These are phyloP conservation scores for Caenorhabditis inopinata DNA, from an alignment of 1,140 invertebrate genomes.

Conservation along the genomic window DNA sequence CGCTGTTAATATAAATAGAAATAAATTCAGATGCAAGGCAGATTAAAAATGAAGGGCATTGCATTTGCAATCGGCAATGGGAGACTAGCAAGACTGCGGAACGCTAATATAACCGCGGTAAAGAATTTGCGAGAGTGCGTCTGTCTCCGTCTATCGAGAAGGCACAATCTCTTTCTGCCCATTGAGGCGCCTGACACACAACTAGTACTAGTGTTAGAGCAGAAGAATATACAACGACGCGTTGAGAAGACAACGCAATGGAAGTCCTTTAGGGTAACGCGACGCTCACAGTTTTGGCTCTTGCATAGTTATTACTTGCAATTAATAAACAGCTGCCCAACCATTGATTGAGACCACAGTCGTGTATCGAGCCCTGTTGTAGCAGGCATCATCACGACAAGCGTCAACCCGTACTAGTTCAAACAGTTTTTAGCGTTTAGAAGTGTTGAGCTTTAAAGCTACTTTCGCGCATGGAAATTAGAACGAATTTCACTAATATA, in stretches of 20 bases:
- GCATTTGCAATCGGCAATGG: background rate
- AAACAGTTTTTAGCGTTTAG: too few relatives aligned
- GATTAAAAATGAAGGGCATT: background rate
- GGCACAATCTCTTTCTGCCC: background rate
- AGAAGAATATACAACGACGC: constrained; percentile 6
- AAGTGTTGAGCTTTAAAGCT: too few relatives aligned
- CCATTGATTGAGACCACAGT: too few relatives aligned
- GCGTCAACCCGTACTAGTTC: too few relatives aligned
- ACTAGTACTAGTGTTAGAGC: constrained; percentile 11
- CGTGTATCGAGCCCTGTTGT: too few relatives aligned
- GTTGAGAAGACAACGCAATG: background rate
- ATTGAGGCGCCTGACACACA: background rate
- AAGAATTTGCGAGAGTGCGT: constrained; percentile 16
- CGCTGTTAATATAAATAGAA: background rate
- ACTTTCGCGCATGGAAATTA: too few relatives aligned
- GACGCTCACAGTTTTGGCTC: too few relatives aligned
- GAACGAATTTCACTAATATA: too few relatives aligned
- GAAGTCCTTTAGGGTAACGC: background rate
- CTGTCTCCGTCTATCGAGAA: background rate
- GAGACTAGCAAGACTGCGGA: background rate
- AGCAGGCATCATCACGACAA: too few relatives aligned
- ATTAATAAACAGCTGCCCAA: too few relatives aligned
- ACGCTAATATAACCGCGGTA: background rate
- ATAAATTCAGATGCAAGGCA: background rate
- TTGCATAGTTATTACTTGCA: too few relatives aligned